Conservation (phyloP, 2,888 invertebrate species). For the Apodemia duryi region DNA sequence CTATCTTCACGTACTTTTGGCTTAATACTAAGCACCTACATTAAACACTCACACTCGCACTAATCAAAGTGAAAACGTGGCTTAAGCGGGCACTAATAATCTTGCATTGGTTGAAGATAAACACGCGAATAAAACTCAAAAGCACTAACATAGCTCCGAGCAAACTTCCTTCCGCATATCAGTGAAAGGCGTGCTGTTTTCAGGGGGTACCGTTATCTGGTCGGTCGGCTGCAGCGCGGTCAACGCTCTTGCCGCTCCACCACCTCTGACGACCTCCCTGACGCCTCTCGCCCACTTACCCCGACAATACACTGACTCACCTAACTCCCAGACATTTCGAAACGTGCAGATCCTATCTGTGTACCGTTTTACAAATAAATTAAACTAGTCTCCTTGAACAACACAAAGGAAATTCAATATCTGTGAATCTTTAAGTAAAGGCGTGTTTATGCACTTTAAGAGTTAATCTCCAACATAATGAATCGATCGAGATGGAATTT, state of each 20-base stretch:
- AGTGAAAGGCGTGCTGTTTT: slow-evolving; percentile 42
- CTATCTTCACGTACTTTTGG: too few relatives aligned
- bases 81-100: not conserved
- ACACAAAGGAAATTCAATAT: too few relatives aligned
- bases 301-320: slow-evolving; percentile 17
- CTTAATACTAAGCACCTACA: too few relatives aligned
- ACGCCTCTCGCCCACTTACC: slow-evolving; percentile 29
- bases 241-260: slow-evolving; percentile 68
- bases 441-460: too few relatives aligned
- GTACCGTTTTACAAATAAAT: too few relatives aligned
- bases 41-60: too few relatives aligned
- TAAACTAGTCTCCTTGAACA: too few relatives aligned
- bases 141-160: slow-evolving; percentile 13
- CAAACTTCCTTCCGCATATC: slow-evolving; percentile 39
- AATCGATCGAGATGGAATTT: too few relatives aligned
- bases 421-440: too few relatives aligned
- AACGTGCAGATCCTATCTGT: not conserved
- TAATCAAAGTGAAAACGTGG: too few relatives aligned
- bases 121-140: not conserved
- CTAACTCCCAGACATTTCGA: not conserved
- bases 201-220: slow-evolving; percentile 57
- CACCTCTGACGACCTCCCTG: slow-evolving; percentile 40
- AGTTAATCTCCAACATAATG: too few relatives aligned
- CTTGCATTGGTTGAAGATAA: not conserved
- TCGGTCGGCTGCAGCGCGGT: slow-evolving; percentile 44